phyloP scores from a whole-genome alignment of 2,113 vertebrate species.

The Dromaius novaehollandiae region DNA sequence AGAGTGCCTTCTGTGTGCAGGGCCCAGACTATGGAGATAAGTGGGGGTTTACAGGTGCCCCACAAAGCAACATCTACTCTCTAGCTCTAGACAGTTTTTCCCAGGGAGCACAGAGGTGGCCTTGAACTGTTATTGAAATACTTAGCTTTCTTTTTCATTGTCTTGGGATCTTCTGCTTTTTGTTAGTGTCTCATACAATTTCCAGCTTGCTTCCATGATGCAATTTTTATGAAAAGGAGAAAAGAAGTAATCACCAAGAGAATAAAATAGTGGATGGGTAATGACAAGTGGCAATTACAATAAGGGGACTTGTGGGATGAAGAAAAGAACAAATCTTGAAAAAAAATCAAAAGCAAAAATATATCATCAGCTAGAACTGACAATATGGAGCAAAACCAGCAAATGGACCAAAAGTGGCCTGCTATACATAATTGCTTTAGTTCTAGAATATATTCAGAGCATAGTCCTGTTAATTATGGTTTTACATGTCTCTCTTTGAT shows the following conservation, averaged over 20 bases:
- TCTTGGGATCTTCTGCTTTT: background rate
- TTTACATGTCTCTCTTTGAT: background rate
- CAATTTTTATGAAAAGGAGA: background rate
- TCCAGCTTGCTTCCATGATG: background rate
- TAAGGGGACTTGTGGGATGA: background rate
- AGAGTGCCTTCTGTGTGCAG: background rate
- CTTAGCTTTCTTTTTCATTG: background rate
- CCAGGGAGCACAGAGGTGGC: background rate
- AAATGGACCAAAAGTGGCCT: background rate
- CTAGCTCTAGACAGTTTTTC: background rate
- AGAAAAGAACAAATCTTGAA: background rate
- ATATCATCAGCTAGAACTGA: background rate
- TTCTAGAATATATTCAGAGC: too few relatives aligned
- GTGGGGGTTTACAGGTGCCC: rapidly evolving
- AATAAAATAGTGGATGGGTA: background rate
- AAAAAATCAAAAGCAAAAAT: background rate
- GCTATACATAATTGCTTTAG: too few relatives aligned
- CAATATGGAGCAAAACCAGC: background rate
- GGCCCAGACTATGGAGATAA: background rate
- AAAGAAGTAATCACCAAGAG: background rate
- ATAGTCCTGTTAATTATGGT: background rate
- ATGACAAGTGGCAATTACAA: background rate
- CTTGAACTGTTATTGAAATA: background rate
- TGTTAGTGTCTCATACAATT: background rate
- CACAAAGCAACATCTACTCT: background rate